Evolutionary conservation across 2,888 invertebrate genomes (phyloP), one percentile per base, ranked within the genome.

Genomic region (Catocala fraxini): DNA sequence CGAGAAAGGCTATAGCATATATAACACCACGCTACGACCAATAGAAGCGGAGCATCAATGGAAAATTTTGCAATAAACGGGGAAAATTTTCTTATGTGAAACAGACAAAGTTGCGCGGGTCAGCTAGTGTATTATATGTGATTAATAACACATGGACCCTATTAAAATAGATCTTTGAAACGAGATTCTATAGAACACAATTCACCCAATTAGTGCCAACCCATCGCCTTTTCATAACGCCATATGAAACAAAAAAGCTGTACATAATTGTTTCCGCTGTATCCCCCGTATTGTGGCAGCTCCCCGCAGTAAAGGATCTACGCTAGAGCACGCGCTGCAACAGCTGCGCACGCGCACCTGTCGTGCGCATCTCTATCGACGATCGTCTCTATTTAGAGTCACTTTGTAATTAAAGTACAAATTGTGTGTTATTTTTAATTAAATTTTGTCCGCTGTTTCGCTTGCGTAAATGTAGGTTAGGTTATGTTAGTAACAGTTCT

Each of bases 301-400:
- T 51, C 75, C 75, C 42, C 49, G 43, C 9, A 39, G 6, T 53
- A 71, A 45, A 77, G 80, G 83, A 86, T 81, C 79, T 82, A 79
- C 79, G 84, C 82, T 75, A 80, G 71, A 81, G 82, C 80, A 83
- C 81, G 84, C 81, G 81, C 81, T 64, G 51, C 34, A 78, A 77
- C 87, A 87, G 87, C 84, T 87, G 84, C 77, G 75, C 53, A n/a
- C 5, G 55, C 74, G 75, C 85, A 84, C 80, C 84, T 85, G 85
- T 77, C 68, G 4, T 33, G 12, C 12, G 48, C 48, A 10, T 43
- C 54, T 56, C 9, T 55, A 53, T 42, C 15, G 35, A 39, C 45
- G 13, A 25, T 39, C 4, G 12, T 42, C 25, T 11, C 5, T 51
- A 10, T 12, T 15, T 53, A 33, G 33, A n/a, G 34, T 41, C 25